These are phyloP conservation scores for Globodera ellingtonae DNA, from an alignment of 1,140 invertebrate genomes.

Conservation along the genomic window DNA sequence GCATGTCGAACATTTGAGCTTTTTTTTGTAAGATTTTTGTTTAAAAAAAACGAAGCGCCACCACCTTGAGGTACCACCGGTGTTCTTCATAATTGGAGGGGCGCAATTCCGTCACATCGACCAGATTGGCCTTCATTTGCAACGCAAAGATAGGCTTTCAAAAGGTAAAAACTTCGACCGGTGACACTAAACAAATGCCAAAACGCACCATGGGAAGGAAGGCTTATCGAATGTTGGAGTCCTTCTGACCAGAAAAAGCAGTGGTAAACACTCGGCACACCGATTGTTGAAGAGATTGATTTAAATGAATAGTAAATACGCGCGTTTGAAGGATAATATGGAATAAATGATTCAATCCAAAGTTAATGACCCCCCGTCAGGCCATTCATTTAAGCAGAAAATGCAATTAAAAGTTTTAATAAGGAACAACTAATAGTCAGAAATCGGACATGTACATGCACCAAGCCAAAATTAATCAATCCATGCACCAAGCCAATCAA, in stretches of 20 bases:
- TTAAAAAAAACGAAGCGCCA: neutral
- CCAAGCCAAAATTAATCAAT: too few relatives aligned
- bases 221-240: neutral
- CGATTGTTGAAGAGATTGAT: neutral
- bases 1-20: slow-evolving; percentile 46
- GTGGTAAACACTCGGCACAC: neutral
- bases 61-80: slow-evolving; percentile 49
- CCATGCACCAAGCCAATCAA: too few relatives aligned
- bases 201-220: neutral
- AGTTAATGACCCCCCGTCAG: too few relatives aligned
- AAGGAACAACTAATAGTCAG: too few relatives aligned
- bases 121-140: slow-evolving; percentile 46
- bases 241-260: neutral
- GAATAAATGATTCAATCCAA: too few relatives aligned
- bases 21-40: neutral
- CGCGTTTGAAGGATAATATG: too few relatives aligned
- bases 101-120: slow-evolving; percentile 37
- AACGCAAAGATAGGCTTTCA: slow-evolving; percentile 45
- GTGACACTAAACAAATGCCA: neutral
- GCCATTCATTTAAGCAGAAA: too few relatives aligned
- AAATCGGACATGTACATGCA: too few relatives aligned
- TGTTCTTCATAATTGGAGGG: slow-evolving; percentile 41
- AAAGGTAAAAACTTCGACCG: slow-evolving; percentile 8
- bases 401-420: too few relatives aligned
- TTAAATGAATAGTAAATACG: neutral